Base-by-base conservation (phyloP, 2,113 vertebrate species). In the Suncus etruscus region DNA sequence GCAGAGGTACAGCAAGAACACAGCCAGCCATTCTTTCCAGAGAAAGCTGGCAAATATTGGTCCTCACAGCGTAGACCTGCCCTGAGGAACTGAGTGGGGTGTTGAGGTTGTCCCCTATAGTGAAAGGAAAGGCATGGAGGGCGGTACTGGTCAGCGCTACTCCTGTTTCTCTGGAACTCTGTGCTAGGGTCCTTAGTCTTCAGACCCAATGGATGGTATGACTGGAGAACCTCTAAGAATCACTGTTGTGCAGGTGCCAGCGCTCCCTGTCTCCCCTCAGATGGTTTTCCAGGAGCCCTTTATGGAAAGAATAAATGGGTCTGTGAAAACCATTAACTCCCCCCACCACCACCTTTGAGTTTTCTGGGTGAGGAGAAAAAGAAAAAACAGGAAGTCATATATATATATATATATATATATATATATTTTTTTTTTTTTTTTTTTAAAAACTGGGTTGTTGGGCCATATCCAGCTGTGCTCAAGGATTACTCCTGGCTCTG, bases 211-310 rank as follows among this genome's bases (percentile, higher is more conserved):
- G 22, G 58, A 58, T 3, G 54, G 16, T 79, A 45, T 85, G 10
- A 27, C 27, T 75, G 76, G 48, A 66, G 70, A 76, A 29, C 2
- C 45, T 66, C 51, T 61, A 31, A 91, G 91, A 87, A 79, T 75
- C 39, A 48, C 45, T 31, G 32, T 24, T 39, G 20, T 69, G 3
- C 39, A 32, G 45, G 47, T 51, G 22, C 73, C 65, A 70, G 73
- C 20, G 29, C 65, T 79, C 58, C 20, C 25, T 31, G 10, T n/a
- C 25, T 73, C 66, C 51, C 85, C 47, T 88, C 47, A 76, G 63
- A n/a, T 70, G 70, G 1, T 66, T 65, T 24, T 65, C 79, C 14
- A 25, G 58, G 8, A 39, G 65, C 31, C 16, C 15, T 72, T 66
- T 58, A 15, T 45, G 63, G 81, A 45, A 80, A 27, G 11, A 72